phyloP scores from a whole-genome alignment of 1,140 invertebrate species.

The Anoplolepis gracilipes region DNA sequence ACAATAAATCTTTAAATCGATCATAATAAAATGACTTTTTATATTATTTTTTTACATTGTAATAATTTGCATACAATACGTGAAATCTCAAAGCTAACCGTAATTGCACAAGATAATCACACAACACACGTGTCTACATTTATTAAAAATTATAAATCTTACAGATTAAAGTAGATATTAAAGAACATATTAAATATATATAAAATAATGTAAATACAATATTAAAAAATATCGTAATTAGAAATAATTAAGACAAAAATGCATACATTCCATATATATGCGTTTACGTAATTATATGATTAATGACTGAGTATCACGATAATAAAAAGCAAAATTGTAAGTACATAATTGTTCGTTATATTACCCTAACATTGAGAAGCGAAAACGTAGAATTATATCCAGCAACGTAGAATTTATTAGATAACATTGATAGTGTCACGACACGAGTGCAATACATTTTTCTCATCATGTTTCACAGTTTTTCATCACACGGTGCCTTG shows the following conservation, averaged over 20 bases:
- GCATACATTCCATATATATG: background rate
- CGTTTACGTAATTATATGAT: background rate
- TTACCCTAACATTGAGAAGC: conserved; percentile 76
- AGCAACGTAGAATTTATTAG: conserved; percentile 36
- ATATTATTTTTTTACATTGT: background rate
- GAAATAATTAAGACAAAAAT: background rate
- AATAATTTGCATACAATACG: background rate
- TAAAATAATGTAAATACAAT: no score
- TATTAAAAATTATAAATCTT: background rate
- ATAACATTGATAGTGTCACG: conserved; percentile 58
- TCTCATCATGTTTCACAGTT: conserved; percentile 35
- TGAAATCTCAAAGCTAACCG: background rate
- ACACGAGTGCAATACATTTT: conserved; percentile 21
- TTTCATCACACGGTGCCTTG: background rate
- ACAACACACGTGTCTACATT: background rate
- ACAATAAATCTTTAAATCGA: background rate
- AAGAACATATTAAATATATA: background rate
- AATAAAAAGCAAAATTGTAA: conserved; percentile 2
- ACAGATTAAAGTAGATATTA: background rate
- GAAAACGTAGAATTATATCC: conserved; percentile 46
- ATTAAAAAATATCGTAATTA: no score
- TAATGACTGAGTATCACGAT: background rate
- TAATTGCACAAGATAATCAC: background rate
- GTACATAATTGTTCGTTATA: conserved; percentile 50
- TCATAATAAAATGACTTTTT: background rate